These are phyloP conservation scores for Bambusicola thoracicus DNA, from an alignment of 2,113 vertebrate species.

Conservation along the genomic window DNA sequence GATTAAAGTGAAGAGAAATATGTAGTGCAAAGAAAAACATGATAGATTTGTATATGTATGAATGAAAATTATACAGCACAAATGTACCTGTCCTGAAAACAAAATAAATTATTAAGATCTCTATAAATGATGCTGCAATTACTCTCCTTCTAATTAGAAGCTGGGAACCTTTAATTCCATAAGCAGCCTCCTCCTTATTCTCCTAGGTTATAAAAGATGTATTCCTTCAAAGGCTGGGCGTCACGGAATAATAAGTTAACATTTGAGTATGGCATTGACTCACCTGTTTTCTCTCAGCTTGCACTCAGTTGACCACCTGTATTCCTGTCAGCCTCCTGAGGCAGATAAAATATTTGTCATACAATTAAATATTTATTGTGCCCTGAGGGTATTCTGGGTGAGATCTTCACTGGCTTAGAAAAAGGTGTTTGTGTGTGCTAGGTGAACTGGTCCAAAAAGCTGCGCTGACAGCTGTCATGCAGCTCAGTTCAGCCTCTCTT, in stretches of 20 bases:
- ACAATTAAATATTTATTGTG: constrained; percentile 38
- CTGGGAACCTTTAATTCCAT: constrained; percentile 13
- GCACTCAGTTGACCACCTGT: neutral
- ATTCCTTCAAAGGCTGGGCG: constrained; percentile 1
- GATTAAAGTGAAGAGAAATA: neutral
- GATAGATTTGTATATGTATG: neutral
- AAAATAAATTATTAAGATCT: constrained; percentile 13
- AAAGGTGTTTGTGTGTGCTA: neutral
- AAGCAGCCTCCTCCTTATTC: neutral
- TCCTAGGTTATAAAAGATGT: constrained; percentile 26
- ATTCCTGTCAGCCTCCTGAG: neutral
- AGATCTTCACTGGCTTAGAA: neutral
- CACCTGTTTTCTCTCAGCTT: constrained; percentile 33
- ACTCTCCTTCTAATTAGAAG: constrained; percentile 28
- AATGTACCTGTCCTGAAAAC: constrained; percentile 1
- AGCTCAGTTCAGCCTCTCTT: neutral
- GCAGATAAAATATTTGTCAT: constrained; percentile 29
- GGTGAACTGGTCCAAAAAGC: neutral
- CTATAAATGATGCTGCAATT: constrained; percentile 8
- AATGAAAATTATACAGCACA: neutral
- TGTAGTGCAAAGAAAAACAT: neutral
- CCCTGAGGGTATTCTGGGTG: neutral
- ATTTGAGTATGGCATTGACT: constrained; percentile 5
- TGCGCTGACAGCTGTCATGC: neutral
- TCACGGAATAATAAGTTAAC: constrained; percentile 6